Conservation (phyloP, 2,888 invertebrate species). For the Trichopria drosophilae region DNA sequence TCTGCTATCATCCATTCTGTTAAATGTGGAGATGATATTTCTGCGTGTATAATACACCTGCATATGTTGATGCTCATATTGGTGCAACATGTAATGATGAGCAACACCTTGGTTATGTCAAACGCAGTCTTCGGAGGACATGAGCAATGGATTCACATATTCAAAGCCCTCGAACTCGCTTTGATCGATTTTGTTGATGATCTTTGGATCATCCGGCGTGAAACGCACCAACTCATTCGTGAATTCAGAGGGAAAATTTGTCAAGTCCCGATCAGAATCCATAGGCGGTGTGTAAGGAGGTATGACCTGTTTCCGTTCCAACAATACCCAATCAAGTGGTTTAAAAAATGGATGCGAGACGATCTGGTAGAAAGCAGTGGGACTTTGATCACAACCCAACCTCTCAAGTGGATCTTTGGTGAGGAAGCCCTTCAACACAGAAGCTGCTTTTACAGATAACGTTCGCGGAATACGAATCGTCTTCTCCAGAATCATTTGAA, state of each 20-base stretch:
- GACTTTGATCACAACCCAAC: conserved; percentile 89
- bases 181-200: conserved; percentile 67
- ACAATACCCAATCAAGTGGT: conserved; percentile 94
- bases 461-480: conserved; percentile 98
- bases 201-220: conserved; percentile 94
- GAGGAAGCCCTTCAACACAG: conserved; percentile 95
- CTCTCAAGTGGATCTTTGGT: conserved; percentile 96
- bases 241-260: conserved; percentile 99
- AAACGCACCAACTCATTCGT: conserved; percentile 97
- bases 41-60: too few species aligned
- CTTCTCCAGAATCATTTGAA: conserved; percentile 97
- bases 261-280: conserved; percentile 93
- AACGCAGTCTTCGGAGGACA: conserved; percentile 69
- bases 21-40: too few species aligned
- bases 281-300: conserved; percentile 97
- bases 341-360: conserved; percentile 97
- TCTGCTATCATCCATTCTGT: too few species aligned
- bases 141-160: conserved; percentile 70
- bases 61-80: too few species aligned
- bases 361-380: conserved; percentile 88
- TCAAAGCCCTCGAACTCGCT: conserved; percentile 74
- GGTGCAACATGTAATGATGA: too few species aligned
- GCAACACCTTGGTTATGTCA: conserved; percentile 50
- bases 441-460: conserved; percentile 93
- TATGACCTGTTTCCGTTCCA: conserved; percentile 95